Percentiles rank a stretch among this genome's conserved stretches.
phyloP scores from a whole-genome alignment of 2,113 vertebrate species.

The Xenopus tropicalis region DNA sequence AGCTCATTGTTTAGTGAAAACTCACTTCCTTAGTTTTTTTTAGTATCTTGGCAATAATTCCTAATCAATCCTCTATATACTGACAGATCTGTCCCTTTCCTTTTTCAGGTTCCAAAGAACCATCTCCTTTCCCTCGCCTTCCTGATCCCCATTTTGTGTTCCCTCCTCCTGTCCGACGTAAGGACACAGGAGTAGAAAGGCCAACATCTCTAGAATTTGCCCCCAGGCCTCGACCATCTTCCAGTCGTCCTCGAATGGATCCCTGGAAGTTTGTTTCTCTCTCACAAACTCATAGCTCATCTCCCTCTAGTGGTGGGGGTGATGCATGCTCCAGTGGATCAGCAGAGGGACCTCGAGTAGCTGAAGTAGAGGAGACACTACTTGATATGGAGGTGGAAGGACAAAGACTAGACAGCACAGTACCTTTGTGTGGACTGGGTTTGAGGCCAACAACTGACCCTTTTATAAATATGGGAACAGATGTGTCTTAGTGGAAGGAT shows the following conservation, averaged over 20 bases:
- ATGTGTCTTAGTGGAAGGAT: constrained; percentile 37
- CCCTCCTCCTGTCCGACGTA: constrained; percentile 60
- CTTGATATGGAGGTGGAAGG: constrained; percentile 89
- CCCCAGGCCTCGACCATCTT: constrained; percentile 75
- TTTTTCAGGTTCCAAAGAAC: constrained; percentile 62
- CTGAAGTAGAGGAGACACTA: constrained; percentile 62
- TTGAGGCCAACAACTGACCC: constrained; percentile 50
- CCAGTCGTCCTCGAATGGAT: constrained; percentile 69
- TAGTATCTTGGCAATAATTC: too few species aligned
- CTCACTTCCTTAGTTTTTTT: too few species aligned
- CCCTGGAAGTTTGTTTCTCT: constrained; percentile 81
- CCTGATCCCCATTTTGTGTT: constrained; percentile 67
- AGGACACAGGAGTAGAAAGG: constrained; percentile 64
- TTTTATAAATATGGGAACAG: constrained; percentile 40
- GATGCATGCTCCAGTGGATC: constrained; percentile 60
- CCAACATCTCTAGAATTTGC: constrained; percentile 85
- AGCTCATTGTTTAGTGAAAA: too few species aligned
- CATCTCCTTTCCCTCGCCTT: constrained; percentile 68
- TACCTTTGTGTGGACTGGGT: constrained; percentile 71
- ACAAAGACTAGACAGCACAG: constrained; percentile 76
- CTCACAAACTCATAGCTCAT: constrained; percentile 71
- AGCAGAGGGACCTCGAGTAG: constrained; percentile 13
- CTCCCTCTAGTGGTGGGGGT: constrained; percentile 73
- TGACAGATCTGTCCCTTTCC: constrained; percentile 11
- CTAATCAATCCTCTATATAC: too few species aligned